Base-by-base conservation (phyloP, 2,113 vertebrate species). In the Corythornis vintsioides region DNA sequence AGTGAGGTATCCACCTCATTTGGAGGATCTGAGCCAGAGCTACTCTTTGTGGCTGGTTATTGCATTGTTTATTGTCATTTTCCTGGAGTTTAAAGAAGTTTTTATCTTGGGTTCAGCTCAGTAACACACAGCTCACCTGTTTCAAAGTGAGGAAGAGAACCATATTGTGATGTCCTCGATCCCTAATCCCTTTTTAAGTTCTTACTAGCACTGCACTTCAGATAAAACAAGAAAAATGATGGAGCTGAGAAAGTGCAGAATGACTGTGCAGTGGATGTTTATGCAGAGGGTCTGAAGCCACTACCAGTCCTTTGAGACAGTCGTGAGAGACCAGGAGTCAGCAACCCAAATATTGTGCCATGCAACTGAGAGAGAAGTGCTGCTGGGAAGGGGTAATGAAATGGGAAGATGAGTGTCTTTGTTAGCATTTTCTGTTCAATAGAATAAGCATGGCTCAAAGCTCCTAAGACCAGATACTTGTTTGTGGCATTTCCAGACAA, bases 301-400 rank as follows among this genome's bases (percentile, higher is more conserved):
- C 50, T 66, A 47, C 47, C 48, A 88, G 38, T 21, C 64, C 75
- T 92, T 66, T 60, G 75, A 71, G 75, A 80, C 17, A 72, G 52
- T 56, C 55, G 67, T 47, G 33, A 52, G 79, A 88, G 83, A 89
- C 31, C 16, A 55, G 85, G 60, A 59, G 80, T 80, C 79, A 77
- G 70, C 43, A 83, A 56, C 75, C 60, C 56, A 64, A 95, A 87
- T 88, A 77, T 47, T 71, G 75, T 63, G 60, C 83, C 76, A 77
- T 71, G 90, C 85, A 95, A 89, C 91, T 70, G 79, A 83, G 78
- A 86, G 25, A 84, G 77, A 85, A 85, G 66, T 86, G 79, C 90
- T 95, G 73, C 85, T 86, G 83, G 92, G 79, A 13, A 92, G 72
- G 89, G 20, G 43, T 79, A 94, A 89, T 85, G 88, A 95, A 88